Percentiles rank a stretch among this genome's conserved stretches.
These are phyloP conservation scores for Drosophila antonietae DNA, from an alignment of 2,888 invertebrate genomes.

Conservation along the genomic window DNA sequence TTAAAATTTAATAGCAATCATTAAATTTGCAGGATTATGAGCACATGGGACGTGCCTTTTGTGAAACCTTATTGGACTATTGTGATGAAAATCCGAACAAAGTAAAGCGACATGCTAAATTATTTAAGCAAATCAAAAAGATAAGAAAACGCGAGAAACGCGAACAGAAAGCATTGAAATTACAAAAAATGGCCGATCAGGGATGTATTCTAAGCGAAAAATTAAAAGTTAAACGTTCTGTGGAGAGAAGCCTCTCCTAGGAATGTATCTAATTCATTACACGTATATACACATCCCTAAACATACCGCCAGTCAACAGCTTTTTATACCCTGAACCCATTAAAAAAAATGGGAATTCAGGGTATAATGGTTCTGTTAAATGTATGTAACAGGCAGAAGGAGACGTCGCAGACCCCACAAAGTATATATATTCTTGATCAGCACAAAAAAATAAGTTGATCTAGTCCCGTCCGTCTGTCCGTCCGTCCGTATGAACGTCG, in stretches of 20 bases:
- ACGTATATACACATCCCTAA: slow-evolving; percentile 13
- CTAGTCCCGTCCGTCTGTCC: no score
- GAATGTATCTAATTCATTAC: slow-evolving; percentile 38
- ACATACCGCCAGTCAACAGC: slow-evolving; percentile 22
- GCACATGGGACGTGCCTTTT: slow-evolving; percentile 94
- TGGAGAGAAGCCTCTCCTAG: slow-evolving; percentile 83
- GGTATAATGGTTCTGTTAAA: no score
- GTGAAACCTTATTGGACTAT: slow-evolving; percentile 96
- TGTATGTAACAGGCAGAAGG: no score
- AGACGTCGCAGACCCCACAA: no score
- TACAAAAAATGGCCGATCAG: slow-evolving; percentile 85
- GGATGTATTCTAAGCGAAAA: slow-evolving; percentile 84
- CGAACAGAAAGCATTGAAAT: slow-evolving; percentile 84
- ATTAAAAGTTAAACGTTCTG: slow-evolving; percentile 79
- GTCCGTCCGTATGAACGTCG: no score
- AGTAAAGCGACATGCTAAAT: slow-evolving; percentile 85
- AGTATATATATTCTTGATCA: no score
- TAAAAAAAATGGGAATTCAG: no score
- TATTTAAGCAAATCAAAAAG: slow-evolving; percentile 84
- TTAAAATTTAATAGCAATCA: neutral
- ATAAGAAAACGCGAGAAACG: slow-evolving; percentile 84
- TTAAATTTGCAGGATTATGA: slow-evolving; percentile 88
- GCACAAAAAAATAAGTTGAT: no score
- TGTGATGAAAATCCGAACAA: slow-evolving; percentile 94
- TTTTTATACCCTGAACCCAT: slow-evolving; percentile 4